Conservation (phyloP, 2,797 vertebrate genomes). For the Dicrostonyx torquatus region DNA sequence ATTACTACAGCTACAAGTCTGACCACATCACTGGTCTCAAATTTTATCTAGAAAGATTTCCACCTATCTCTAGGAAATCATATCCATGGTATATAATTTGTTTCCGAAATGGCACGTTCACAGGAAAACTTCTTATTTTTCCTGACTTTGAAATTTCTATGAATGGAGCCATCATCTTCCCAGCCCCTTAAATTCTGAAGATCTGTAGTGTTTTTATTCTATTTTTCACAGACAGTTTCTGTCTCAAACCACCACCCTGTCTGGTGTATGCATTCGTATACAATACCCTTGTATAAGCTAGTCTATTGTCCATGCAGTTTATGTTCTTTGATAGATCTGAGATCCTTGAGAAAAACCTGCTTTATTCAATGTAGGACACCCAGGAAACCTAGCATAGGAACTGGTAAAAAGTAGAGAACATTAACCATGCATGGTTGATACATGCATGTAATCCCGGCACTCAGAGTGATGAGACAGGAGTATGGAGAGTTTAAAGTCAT, state of each 20-base stretch:
- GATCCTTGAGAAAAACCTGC: not conserved
- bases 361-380: not conserved
- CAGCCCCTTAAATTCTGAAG: slow-evolving; percentile 9
- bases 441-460: not conserved
- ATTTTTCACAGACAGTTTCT: not conserved
- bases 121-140: slow-evolving; percentile 35
- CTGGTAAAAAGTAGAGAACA: not conserved
- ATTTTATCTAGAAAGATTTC: not conserved
- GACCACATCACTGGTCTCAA: not conserved
- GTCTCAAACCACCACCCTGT: not conserved
- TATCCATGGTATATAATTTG: not conserved
- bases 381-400: not conserved
- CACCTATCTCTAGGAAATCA: not conserved
- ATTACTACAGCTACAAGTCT: not conserved
- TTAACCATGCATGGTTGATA: not conserved
- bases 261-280: not conserved
- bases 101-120: slow-evolving; percentile 14
- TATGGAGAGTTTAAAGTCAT: not conserved
- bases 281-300: not conserved
- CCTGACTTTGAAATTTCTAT: not conserved
- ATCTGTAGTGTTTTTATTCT: not conserved
- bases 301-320: not conserved
- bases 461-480: not conserved
- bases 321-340: not conserved
- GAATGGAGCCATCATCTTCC: not conserved